Evolutionary conservation across 2,888 invertebrate species (phyloP), one percentile per base, ranked within the genome.

Genomic region (Cryptocephalus primarius): DNA sequence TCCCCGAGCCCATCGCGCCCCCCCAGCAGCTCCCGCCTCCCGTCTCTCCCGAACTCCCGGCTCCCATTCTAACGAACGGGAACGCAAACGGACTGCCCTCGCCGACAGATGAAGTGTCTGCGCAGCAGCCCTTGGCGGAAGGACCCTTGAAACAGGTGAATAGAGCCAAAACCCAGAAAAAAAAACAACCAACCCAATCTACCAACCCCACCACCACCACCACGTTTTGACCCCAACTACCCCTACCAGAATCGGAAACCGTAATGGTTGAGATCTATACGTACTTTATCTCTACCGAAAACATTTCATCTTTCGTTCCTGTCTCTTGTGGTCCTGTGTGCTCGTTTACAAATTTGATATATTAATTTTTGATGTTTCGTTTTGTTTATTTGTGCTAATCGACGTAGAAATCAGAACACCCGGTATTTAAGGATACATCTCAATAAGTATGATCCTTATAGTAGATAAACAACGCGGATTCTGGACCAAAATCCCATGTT

Each of bases 81-180:
- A 66, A 61, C 51, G 58, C 43, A 11, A 66, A 67, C 60, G 69
- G 69, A 60, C 60, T 63, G 47, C 64, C 66, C 42, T 65, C 76
- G 36, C 51, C 58, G 42, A 36, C 8, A 4, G 43, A 39, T 39
- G 45, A 45, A 14, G 50, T 46, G 39, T 50, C 54, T 42, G 56
- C 60, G 32, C 65, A 61, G 44, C 73, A 70, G 70, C 58, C 67
- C 56, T 74, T 68, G 59, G 52, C 73, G 73, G 77, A 49, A 43
- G 74, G 55, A 75, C 74, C 67, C 74, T 73, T 75, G 72, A 78
- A 70, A 68, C 70, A 71, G 70, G 70, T 70, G 69, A 69, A 66
- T 68, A 67, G 57, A 51, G 52, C 55, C 4, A 40, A 40, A 12
- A 12, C 2, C n/a, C 2, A 36, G 12, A 36, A n/a, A 36, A 36